These are phyloP conservation scores for Cyprinella venusta DNA, from an alignment of 2,797 vertebrate genomes.

Conservation along the genomic window DNA sequence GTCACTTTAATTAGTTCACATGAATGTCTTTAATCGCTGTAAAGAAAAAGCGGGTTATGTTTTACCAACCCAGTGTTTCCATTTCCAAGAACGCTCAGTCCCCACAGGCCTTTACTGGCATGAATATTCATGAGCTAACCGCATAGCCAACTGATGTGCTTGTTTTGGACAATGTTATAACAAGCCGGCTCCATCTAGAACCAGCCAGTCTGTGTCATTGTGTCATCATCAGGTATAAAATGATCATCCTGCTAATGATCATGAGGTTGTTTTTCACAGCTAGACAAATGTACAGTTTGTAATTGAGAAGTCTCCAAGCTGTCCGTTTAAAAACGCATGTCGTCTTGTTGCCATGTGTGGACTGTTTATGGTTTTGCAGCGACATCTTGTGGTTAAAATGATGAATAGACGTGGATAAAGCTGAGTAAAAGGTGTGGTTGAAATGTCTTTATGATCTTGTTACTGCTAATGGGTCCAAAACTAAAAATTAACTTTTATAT, in stretches of 20 bases:
- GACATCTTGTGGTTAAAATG: conserved; percentile 17
- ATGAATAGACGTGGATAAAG: not conserved
- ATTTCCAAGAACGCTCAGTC: conserved; percentile 16
- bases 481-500: not conserved
- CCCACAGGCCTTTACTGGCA: not conserved
- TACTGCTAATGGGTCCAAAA: not conserved
- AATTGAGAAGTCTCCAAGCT: not conserved
- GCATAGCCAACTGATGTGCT: not conserved
- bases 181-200: not conserved
- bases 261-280: not conserved
- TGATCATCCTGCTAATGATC: not conserved
- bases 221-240: not conserved
- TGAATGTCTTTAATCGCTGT: conserved; percentile 3
- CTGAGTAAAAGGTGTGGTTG: not conserved
- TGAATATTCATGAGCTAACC: conserved; percentile 18
- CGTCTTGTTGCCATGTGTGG: too few species aligned
- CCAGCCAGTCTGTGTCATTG: not conserved
- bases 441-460: not conserved
- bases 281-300: not conserved
- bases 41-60: conserved; percentile 4
- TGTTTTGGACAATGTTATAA: conserved; percentile 1
- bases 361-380: not conserved
- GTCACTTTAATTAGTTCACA: not conserved
- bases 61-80: conserved; percentile 9
- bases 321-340: not conserved